Evolutionary conservation across 2,888 invertebrate species (phyloP).

Genomic region (Thecocarcelia acutangulata): DNA sequence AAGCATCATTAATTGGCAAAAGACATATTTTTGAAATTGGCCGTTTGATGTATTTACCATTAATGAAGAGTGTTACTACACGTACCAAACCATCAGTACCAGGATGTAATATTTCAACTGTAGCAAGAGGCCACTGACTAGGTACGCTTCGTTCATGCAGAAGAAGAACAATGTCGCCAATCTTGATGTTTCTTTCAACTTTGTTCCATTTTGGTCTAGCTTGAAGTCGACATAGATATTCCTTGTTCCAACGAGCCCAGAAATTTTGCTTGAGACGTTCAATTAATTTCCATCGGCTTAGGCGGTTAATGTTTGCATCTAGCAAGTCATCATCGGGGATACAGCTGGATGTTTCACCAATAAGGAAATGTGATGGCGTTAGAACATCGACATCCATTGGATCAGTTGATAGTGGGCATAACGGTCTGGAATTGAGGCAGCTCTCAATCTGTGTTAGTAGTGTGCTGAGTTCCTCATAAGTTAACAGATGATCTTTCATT

Average conservation of each 20-base stretch:
- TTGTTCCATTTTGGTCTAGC: too few species aligned
- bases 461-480: neutral
- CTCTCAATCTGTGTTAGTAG: neutral
- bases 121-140: constrained; percentile 71
- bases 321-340: too few species aligned
- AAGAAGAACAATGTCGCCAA: constrained; percentile 49
- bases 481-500: constrained; percentile 1
- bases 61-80: constrained; percentile 52
- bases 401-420: neutral
- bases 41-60: neutral
- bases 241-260: too few species aligned
- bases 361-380: too few species aligned
- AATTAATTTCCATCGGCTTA: too few species aligned
- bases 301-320: too few species aligned
- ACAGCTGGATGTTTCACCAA: too few species aligned
- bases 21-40: constrained; percentile 3
- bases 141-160: constrained; percentile 54
- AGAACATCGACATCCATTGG: too few species aligned
- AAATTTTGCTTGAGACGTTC: too few species aligned
- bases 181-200: too few species aligned
- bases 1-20: neutral
- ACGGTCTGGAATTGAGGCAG: neutral
- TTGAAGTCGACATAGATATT: too few species aligned
- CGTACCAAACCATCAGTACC: constrained; percentile 25
- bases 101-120: constrained; percentile 70